These are phyloP conservation scores for Seriola dumerili DNA, from an alignment of 2,113 vertebrate species.

Conservation along the genomic window DNA sequence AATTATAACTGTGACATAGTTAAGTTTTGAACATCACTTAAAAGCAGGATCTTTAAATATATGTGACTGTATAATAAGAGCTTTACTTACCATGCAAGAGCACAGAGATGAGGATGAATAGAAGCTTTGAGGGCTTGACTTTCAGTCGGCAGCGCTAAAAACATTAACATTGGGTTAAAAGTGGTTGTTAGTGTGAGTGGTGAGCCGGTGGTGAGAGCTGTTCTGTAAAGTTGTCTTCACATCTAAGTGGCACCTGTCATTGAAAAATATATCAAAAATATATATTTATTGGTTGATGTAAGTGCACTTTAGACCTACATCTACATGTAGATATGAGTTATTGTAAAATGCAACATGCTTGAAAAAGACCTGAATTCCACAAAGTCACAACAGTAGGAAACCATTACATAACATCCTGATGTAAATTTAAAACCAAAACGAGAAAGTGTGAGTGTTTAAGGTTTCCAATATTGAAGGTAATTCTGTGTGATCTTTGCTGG, in stretches of 20 bases:
- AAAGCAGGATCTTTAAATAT: not conserved
- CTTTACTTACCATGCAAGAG: constrained; percentile 65
- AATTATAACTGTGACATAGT: not conserved
- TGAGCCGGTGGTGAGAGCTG: constrained; percentile 1
- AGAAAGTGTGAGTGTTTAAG: not conserved
- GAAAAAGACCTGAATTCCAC: not conserved
- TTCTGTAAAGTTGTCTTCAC: not conserved
- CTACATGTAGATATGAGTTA: not conserved
- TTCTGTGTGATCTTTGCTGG: too few relatives aligned
- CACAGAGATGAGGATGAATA: constrained; percentile 73
- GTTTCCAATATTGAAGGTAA: too few relatives aligned
- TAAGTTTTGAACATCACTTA: not conserved
- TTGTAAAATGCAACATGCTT: not conserved
- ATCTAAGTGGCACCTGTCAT: not conserved
- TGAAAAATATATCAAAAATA: not conserved
- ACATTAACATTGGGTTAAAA: constrained; percentile 69
- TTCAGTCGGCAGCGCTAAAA: constrained; percentile 71
- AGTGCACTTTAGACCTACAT: not conserved
- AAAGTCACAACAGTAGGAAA: not conserved
- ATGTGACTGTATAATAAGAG: not conserved
- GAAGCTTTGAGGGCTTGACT: constrained; percentile 71
- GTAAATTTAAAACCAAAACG: not conserved
- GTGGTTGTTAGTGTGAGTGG: constrained; percentile 46
- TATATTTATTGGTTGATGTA: not conserved
- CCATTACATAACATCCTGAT: not conserved